A percentile compares a stretch with the other conserved stretches of the same genome.
Evolutionary conservation across 2,113 vertebrate genomes (phyloP).

Genomic region (Cinclus mexicanus): DNA sequence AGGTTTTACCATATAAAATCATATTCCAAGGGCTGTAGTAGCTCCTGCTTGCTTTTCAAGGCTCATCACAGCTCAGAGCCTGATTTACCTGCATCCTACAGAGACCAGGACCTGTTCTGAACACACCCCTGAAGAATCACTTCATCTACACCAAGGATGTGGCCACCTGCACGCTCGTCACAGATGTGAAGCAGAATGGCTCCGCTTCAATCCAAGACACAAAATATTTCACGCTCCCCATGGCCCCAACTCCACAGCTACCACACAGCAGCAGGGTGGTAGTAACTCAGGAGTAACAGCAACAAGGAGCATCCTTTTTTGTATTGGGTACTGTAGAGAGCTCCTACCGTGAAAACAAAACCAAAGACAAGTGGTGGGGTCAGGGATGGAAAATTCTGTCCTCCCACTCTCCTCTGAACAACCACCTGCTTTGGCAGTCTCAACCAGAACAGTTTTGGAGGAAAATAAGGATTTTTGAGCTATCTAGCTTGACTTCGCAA

Average conservation of each 20-base stretch:
- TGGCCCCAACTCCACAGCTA: not conserved
- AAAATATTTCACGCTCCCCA: not conserved
- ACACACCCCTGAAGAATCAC: not conserved
- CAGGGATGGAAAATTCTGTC: not conserved
- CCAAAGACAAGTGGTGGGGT: not conserved
- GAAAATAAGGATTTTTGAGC: not conserved
- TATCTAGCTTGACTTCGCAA: not conserved
- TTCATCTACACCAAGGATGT: not conserved
- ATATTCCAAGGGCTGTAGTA: not conserved
- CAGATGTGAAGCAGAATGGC: not conserved
- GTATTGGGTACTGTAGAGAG: not conserved
- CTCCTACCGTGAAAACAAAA: not conserved
- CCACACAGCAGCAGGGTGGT: not conserved
- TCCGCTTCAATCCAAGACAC: not conserved
- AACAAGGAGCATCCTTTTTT: not conserved
- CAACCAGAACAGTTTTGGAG: not conserved
- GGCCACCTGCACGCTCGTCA: not conserved
- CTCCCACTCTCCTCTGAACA: not conserved
- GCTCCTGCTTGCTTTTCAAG: not conserved
- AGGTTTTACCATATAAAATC: not conserved
- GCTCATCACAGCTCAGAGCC: not conserved
- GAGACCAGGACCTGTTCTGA: not conserved
- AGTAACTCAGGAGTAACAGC: not conserved
- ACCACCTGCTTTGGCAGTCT: not conserved
- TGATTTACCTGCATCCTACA: not conserved